phyloP scores from a whole-genome alignment of 2,113 vertebrate species.

The Anolis sagrei region DNA sequence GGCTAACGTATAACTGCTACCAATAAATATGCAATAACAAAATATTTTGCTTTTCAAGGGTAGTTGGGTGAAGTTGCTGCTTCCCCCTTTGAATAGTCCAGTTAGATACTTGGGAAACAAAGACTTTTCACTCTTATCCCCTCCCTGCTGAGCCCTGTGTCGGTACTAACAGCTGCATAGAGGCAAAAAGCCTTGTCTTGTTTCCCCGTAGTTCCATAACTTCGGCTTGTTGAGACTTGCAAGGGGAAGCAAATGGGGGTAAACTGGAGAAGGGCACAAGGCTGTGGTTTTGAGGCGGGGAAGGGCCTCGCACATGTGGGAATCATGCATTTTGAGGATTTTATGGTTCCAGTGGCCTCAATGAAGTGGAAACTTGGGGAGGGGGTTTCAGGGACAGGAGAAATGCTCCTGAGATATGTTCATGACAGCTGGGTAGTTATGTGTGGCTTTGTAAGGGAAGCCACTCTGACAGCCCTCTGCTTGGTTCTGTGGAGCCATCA shows the following conservation, averaged over 20 bases:
- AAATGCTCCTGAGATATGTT: neutral
- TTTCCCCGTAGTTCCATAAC: constrained; percentile 49
- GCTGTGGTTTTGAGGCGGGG: neutral
- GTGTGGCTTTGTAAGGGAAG: neutral
- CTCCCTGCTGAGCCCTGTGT: constrained; percentile 2
- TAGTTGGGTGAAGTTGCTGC: neutral
- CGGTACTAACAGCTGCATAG: neutral
- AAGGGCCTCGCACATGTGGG: neutral
- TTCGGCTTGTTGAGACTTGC: constrained; percentile 56
- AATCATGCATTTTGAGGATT: neutral
- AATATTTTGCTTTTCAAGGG: neutral
- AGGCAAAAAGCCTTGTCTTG: neutral
- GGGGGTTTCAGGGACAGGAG: neutral
- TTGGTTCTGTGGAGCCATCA: neutral
- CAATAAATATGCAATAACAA: neutral
- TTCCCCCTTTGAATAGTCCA: neutral
- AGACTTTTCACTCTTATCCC: neutral
- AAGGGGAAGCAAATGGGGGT: neutral
- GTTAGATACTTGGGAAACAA: neutral
- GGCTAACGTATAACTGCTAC: neutral
- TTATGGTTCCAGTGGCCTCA: neutral
- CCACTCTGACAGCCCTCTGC: neutral
- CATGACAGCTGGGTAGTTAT: neutral
- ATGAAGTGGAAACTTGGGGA: neutral
- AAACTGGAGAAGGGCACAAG: neutral